A percentile compares a stretch with the other conserved stretches of the same genome.
phyloP scores from a whole-genome alignment of 2,888 invertebrate genomes.

The Cetonia aurata region DNA sequence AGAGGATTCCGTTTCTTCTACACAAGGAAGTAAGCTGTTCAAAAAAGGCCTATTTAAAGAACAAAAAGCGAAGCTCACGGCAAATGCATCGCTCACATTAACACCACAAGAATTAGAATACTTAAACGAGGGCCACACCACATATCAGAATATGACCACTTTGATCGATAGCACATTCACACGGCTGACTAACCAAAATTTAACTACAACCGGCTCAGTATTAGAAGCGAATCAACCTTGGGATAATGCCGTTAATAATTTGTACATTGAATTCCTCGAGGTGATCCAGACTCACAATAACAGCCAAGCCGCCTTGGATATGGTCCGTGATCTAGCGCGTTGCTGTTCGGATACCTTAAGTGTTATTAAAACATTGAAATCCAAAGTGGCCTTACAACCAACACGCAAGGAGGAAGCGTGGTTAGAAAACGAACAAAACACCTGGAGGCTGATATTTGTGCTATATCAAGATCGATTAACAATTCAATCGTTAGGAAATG shows the following conservation, averaged over 20 bases:
- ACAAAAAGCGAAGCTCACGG: neutral
- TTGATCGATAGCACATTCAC: slow-evolving; percentile 47
- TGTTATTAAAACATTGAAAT: slow-evolving; percentile 61
- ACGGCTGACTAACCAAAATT: slow-evolving; percentile 51
- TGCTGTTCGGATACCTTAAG: slow-evolving; percentile 64
- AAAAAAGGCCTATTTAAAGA: slow-evolving; percentile 45
- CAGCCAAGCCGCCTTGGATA: slow-evolving; percentile 60
- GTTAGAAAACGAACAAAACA: slow-evolving; percentile 87
- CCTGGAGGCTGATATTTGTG: slow-evolving; percentile 87
- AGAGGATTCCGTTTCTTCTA: slow-evolving; percentile 60
- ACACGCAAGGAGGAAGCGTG: slow-evolving; percentile 65
- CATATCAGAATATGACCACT: slow-evolving; percentile 17
- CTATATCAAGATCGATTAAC: slow-evolving; percentile 85
- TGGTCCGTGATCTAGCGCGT: slow-evolving; percentile 62
- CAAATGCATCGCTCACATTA: slow-evolving; percentile 55
- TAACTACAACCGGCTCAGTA: slow-evolving; percentile 59
- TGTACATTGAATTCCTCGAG: slow-evolving; percentile 65
- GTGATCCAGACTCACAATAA: slow-evolving; percentile 61
- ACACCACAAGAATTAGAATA: slow-evolving; percentile 55
- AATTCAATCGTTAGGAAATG: slow-evolving; percentile 59
- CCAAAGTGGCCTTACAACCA: slow-evolving; percentile 57
- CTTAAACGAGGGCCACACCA: slow-evolving; percentile 44
- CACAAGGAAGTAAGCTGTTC: slow-evolving; percentile 54
- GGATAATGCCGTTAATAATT: slow-evolving; percentile 60
- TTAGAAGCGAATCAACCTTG: slow-evolving; percentile 60